These are phyloP conservation scores for Scomberomorus guttatus DNA, from an alignment of 2,797 vertebrate genomes.

Conservation along the genomic window DNA sequence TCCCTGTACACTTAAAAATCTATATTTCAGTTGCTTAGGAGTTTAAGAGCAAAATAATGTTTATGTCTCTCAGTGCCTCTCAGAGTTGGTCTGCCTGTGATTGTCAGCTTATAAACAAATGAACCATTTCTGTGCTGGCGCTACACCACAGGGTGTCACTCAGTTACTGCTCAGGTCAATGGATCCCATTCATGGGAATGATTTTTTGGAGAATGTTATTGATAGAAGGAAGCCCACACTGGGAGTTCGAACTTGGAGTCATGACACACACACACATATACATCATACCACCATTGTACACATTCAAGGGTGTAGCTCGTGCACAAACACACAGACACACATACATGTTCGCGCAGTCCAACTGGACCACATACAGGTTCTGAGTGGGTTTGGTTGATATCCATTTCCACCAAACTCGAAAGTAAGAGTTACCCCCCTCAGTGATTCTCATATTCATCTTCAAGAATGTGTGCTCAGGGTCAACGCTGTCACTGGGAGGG, in stretches of 20 bases:
- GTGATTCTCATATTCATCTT: slow-evolving; percentile 25
- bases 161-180: slow-evolving; percentile 68
- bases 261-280: slow-evolving; percentile 24
- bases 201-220: slow-evolving; percentile 54
- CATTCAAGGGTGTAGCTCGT: not conserved
- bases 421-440: slow-evolving; percentile 9
- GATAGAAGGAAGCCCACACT: slow-evolving; percentile 69
- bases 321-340: slow-evolving; percentile 6
- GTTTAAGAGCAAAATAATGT: slow-evolving; percentile 51
- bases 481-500: slow-evolving; percentile 9
- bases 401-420: slow-evolving; percentile 32
- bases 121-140: slow-evolving; percentile 61
- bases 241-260: slow-evolving; percentile 52
- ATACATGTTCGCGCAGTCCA: slow-evolving; percentile 6
- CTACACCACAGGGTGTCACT: slow-evolving; percentile 72
- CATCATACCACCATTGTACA: slow-evolving; percentile 1
- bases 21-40: slow-evolving; percentile 42
- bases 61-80: slow-evolving; percentile 40
- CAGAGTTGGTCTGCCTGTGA: slow-evolving; percentile 55
- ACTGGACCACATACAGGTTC: slow-evolving; percentile 2
- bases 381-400: slow-evolving; percentile 20
- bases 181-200: slow-evolving; percentile 69
- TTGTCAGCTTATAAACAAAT: slow-evolving; percentile 80
- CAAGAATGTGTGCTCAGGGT: slow-evolving; percentile 37
- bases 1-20: slow-evolving; percentile 41